Evolutionary conservation across 2,797 vertebrate genomes (phyloP), one percentile per base, ranked within the genome.

Genomic region (Hapalemur alaotrensis): DNA sequence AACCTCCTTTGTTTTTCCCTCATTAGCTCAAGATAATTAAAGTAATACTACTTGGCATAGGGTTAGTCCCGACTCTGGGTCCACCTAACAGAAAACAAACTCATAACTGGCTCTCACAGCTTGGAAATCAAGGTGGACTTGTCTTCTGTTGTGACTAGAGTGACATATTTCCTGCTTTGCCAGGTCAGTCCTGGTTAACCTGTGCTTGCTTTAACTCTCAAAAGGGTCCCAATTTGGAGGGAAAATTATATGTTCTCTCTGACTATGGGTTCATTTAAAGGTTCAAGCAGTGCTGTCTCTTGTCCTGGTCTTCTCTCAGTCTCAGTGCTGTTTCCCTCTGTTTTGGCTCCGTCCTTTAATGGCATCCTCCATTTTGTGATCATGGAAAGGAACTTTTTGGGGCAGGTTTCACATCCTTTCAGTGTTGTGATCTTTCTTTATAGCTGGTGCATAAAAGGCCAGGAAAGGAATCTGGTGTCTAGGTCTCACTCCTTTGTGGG

Each of bases 11-110:
- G 28, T 75, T 82, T 91, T 61, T 41, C 73, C 61, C 54, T 93
- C 61, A 89, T 94, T 92, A 89, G 35, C 69, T 89, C 81, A 86
- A 72, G 80, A 59, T 94, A 92, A 85, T 89, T 86, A 89, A 95
- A 93, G 38, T 67, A 89, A 59, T 59, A 38, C 9, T 63, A 4
- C 57, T 70, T 92, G 92, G 67, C 89, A 85, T 84, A 59, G 46
- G 35, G 28, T 38, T 70, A 63, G 15, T 70, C 25, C 20, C 70
- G 20, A 92, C 61, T 69, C 57, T 84, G 32, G 80, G 28, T 86
- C 13, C 18, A 8, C 63, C 10, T 69, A 43, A 75, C 65, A 69
- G 83, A 73, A 91, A 50, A 18, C 54, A 91, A 30, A 67, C 43
- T 95, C 43, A 18, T 12, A 82, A 13, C 30, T 83, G 48, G 43